These are phyloP conservation scores for Dicrostonyx torquatus DNA, from an alignment of 2,797 vertebrate genomes.

Conservation along the genomic window DNA sequence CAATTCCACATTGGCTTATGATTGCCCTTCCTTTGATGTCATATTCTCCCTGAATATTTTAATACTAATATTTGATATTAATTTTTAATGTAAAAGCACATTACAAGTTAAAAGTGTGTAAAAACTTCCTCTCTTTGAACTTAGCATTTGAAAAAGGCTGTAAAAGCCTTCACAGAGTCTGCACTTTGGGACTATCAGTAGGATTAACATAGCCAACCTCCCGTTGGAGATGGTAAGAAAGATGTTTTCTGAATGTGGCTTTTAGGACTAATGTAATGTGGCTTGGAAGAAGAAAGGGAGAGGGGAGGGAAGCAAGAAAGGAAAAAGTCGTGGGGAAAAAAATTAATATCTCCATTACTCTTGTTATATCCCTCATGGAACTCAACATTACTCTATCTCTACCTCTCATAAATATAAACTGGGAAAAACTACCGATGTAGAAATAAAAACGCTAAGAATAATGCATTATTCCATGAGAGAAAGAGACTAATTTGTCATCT, in stretches of 20 bases:
- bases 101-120: conserved; percentile 52
- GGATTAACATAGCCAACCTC: not conserved
- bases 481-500: not conserved
- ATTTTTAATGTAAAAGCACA: not conserved
- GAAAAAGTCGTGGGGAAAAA: not conserved
- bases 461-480: not conserved
- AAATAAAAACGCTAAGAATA: not conserved
- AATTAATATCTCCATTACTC: not conserved
- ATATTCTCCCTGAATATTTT: conserved; percentile 67
- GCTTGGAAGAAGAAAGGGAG: not conserved
- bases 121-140: conserved; percentile 59
- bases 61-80: conserved; percentile 29
- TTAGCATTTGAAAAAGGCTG: conserved; percentile 40
- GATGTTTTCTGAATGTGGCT: not conserved
- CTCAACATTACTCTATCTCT: not conserved
- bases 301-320: not conserved
- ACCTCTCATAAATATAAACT: not conserved
- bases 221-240: not conserved
- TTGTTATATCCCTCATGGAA: not conserved
- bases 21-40: conserved; percentile 66
- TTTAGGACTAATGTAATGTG: conserved; percentile 33
- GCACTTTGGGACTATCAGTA: not conserved
- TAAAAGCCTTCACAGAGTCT: not conserved
- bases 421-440: not conserved
- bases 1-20: conserved; percentile 9